phyloP scores from a whole-genome alignment of 2,797 vertebrate genomes.

The Micropoecilia bifurca region DNA sequence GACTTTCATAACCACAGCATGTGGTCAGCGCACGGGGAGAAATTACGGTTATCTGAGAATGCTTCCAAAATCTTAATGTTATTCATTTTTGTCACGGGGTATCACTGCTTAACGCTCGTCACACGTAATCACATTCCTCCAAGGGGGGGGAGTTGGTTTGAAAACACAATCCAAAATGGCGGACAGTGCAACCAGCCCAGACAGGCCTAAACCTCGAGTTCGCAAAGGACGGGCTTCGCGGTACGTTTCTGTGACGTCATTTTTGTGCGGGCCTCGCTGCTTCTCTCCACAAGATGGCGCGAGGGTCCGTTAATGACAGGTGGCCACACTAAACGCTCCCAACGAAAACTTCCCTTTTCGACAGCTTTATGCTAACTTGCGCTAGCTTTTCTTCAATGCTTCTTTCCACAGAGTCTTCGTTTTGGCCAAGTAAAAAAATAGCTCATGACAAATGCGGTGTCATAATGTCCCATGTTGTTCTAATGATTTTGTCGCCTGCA shows the following conservation, averaged over 20 bases:
- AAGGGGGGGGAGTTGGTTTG: no score
- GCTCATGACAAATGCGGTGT: neutral
- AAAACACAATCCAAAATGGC: no score
- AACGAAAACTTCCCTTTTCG: neutral
- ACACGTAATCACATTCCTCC: no score
- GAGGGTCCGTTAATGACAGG: neutral
- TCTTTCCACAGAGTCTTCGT: neutral
- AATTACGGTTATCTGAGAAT: neutral
- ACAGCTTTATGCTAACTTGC: neutral
- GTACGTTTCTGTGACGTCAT: no score
- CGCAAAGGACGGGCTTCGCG: no score
- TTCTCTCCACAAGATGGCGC: no score
- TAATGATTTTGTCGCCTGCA: neutral
- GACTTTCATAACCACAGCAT: neutral
- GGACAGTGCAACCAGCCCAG: no score
- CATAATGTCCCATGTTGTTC: slow-evolving; percentile 10
- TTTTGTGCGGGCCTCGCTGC: no score
- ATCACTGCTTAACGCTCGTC: neutral
- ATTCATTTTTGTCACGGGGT: neutral
- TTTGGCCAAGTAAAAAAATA: neutral
- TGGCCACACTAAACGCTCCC: neutral
- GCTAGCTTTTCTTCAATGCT: neutral
- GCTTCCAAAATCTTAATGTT: neutral
- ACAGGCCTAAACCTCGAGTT: no score
- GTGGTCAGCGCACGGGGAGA: neutral